phyloP scores from a whole-genome alignment of 2,113 vertebrate species.

The Menidia beryllina region DNA sequence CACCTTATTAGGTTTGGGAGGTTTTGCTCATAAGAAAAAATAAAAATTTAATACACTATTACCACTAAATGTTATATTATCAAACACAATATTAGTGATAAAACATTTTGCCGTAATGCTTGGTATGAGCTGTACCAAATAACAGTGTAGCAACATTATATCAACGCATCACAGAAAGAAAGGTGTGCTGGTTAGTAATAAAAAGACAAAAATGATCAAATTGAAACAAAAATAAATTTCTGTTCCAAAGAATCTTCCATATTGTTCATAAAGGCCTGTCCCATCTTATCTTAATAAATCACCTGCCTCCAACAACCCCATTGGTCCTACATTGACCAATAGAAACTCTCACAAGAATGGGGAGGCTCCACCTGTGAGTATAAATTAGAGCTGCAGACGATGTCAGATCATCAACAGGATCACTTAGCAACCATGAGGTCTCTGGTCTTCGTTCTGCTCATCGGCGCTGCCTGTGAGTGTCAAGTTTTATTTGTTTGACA shows the following conservation, averaged over 20 bases:
- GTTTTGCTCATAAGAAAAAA: too few relatives aligned
- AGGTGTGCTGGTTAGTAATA: neutral
- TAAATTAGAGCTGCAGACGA: slow-evolving; percentile 31
- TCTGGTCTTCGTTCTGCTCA: slow-evolving; percentile 79
- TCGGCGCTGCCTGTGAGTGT: slow-evolving; percentile 78
- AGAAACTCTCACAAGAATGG: neutral
- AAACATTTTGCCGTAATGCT: too few relatives aligned
- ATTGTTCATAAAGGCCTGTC: neutral
- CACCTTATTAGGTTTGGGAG: too few relatives aligned
- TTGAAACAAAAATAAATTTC: neutral
- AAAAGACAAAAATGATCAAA: neutral
- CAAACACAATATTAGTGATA: too few relatives aligned
- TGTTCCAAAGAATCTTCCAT: neutral
- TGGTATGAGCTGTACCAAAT: too few relatives aligned
- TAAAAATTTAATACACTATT: too few relatives aligned
- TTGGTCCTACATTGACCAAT: slow-evolving; percentile 2
- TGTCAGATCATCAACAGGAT: slow-evolving; percentile 46
- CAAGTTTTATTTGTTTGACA: neutral
- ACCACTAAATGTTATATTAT: too few relatives aligned
- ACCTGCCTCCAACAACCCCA: neutral
- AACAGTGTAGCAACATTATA: too few relatives aligned
- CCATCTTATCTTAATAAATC: neutral
- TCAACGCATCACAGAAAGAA: too few relatives aligned
- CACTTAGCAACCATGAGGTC: slow-evolving; percentile 76
- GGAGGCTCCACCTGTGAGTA: slow-evolving; percentile 18